Evolutionary conservation across 2,113 vertebrate genomes (phyloP).

Genomic region (Rhagologus leucostigma): DNA sequence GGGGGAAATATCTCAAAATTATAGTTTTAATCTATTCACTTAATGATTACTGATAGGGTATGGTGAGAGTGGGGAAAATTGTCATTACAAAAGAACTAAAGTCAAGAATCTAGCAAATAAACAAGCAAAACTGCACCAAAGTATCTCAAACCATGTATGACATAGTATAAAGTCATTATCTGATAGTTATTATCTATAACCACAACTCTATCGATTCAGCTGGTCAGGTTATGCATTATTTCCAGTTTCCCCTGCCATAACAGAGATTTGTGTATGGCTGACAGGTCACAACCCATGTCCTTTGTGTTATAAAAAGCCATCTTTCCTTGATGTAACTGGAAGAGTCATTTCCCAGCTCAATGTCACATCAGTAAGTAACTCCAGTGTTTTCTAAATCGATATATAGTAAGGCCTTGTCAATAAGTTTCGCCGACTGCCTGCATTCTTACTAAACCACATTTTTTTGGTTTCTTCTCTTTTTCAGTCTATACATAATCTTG

Average conservation of each 20-base stretch:
- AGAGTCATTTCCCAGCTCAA: background rate
- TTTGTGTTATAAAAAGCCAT: background rate
- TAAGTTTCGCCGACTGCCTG: background rate
- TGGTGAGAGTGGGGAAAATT: accelerated
- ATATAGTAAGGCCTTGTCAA: background rate
- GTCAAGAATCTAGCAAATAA: background rate
- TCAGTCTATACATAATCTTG: background rate
- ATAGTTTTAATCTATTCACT: background rate
- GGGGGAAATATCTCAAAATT: background rate
- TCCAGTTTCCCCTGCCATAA: background rate
- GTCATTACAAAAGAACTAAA: background rate
- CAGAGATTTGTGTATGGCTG: background rate
- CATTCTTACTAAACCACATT: background rate
- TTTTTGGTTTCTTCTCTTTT: background rate
- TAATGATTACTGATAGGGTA: background rate
- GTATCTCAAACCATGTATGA: background rate
- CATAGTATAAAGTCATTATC: background rate
- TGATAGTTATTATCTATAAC: background rate
- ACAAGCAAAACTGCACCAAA: background rate
- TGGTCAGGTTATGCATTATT: background rate
- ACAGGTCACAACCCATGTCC: background rate
- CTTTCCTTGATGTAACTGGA: background rate
- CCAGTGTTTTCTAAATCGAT: background rate
- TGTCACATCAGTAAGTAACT: background rate
- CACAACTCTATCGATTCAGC: background rate